Base-by-base conservation (phyloP, 2,888 invertebrate genomes). In the Masnerella sp. region DNA sequence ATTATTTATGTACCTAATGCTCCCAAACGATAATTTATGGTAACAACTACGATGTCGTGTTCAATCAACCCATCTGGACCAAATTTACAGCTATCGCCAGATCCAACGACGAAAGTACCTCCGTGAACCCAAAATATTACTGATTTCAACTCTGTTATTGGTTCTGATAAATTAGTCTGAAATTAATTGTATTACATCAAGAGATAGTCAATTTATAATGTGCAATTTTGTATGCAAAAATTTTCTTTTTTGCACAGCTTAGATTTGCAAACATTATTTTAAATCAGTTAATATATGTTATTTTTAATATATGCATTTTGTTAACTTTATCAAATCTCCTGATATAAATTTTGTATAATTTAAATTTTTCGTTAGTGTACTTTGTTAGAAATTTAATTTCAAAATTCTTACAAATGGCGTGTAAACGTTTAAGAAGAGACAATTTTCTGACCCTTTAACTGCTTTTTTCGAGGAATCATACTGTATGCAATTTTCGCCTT, bases 71-170 rank as follows among this genome's bases (percentile, higher is more conserved):
- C 25, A n/a, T 32, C 32, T 8, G 32, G 32, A 32, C 32, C 32
- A 32, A 9, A 32, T 32, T 32, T n/a, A 32, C 32, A 9, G 95
- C 95, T 83, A 17, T 42, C 11, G 25, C 56, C 11, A 32, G 32
- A 32, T 32, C 32, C 32, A 9, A n/a, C n/a, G 2, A 32, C n/a
- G 8, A 32, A 32, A 32, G 32, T n/a, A n/a, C 32, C 32, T 8
- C 32, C 32, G n/a, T 32, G 32, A 32, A 32, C n/a, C 32, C 32
- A 32, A n/a, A 32, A 32, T n/a, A 32, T 8, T 32, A 32, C 32
- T 8, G 32, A n/a, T 32, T 32, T 32, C n/a, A 32, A 32, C n/a
- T 32, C n/a, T 2, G 32, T 5, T 9, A 32, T 8, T 8, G 32
- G 32, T 32, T 32, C n/a, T 8, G 32, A 32, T 9, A 32, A n/a